Percentiles rank a stretch among this genome's conserved stretches.
phyloP scores from a whole-genome alignment of 1,140 invertebrate species.

The Drosophila persimilis region DNA sequence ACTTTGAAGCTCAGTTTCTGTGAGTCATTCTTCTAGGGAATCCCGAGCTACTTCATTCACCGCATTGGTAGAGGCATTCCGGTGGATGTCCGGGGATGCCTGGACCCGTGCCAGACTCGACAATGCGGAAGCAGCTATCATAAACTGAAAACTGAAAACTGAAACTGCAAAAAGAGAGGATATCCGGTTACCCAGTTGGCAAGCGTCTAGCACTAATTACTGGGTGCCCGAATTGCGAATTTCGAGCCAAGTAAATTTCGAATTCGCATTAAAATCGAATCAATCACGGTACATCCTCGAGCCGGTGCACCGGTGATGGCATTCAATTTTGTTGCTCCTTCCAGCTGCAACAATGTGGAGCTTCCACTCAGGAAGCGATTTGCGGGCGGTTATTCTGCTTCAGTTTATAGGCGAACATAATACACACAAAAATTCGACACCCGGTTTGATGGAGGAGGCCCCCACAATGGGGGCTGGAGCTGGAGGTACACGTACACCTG shows the following conservation, averaged over 20 bases:
- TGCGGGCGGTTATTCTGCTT: conserved; percentile 10
- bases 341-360: conserved; percentile 37
- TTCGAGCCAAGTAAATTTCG: conserved; percentile 36
- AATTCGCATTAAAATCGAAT: conserved; percentile 73
- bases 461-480: too few species aligned
- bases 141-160: conserved; percentile 44
- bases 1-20: too few species aligned
- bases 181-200: conserved; percentile 57
- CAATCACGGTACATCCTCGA: conserved; percentile 52
- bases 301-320: neutral
- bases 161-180: conserved; percentile 12
- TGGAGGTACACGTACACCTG: conserved; percentile 9
- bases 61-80: conserved; percentile 11
- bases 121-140: conserved; percentile 52
- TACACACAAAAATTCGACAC: neutral
- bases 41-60: neutral
- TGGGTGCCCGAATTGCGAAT: neutral
- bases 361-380: conserved; percentile 43
- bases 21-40: too few species aligned
- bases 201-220: conserved; percentile 67
- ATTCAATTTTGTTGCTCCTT: neutral
- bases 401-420: conserved; percentile 25
- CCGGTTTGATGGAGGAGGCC: too few species aligned
- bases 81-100: neutral
- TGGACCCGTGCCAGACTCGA: conserved; percentile 52